Evolutionary conservation across 2,797 vertebrate species (phyloP).

Genomic region (Onychomys leucogaster): DNA sequence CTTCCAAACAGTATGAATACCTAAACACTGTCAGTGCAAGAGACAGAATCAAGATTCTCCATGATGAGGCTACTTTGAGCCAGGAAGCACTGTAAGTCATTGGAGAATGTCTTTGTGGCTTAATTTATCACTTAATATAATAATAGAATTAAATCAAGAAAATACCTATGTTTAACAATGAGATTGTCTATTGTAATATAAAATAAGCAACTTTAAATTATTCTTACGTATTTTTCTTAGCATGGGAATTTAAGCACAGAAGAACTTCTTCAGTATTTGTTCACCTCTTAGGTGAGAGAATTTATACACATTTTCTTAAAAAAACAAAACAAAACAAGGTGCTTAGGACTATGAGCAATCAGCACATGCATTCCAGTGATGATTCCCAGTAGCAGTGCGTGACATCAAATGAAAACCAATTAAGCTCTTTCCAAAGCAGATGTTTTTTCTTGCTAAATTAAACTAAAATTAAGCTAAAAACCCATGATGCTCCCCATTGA

Average conservation of each 20-base stretch:
- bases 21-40: background rate
- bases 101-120: background rate
- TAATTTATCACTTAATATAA: background rate
- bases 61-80: background rate
- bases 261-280: background rate
- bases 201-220: background rate
- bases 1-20: background rate
- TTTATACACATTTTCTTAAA: background rate
- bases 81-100: background rate
- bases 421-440: slow-evolving; percentile 46
- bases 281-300: background rate
- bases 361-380: background rate
- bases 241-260: background rate
- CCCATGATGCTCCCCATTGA: background rate
- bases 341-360: background rate
- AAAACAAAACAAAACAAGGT: background rate
- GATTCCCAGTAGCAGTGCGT: background rate
- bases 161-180: background rate
- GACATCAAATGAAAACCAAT: slow-evolving; percentile 39
- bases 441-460: slow-evolving; percentile 58
- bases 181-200: background rate
- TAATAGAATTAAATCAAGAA: background rate
- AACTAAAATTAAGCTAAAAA: slow-evolving; percentile 37
- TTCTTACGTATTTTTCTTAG: background rate
- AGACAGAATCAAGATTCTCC: background rate